These are phyloP conservation scores for Catalaphyllia jardinei DNA, from an alignment of 64 coral and sea anemone species.

Conservation along the genomic window DNA sequence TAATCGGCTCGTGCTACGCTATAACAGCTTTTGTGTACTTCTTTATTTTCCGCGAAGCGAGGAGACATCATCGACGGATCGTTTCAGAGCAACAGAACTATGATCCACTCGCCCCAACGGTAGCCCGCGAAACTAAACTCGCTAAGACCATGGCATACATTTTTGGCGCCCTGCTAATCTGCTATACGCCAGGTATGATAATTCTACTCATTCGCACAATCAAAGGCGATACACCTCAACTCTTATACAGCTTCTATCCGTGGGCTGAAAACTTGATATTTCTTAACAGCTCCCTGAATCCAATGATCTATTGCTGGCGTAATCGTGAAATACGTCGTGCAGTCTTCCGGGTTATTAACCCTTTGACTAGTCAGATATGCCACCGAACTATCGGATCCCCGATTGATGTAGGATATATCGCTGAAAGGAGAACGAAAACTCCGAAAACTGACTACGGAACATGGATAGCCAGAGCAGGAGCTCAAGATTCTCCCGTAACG, in stretches of 20 bases:
- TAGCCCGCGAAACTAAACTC: conserved; percentile 43
- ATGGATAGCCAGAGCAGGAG: neutral
- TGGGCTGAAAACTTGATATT: conserved; percentile 68
- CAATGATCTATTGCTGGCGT: conserved; percentile 62
- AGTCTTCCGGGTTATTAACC: conserved; percentile 10
- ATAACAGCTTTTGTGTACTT: conserved; percentile 47
- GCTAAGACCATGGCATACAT: conserved; percentile 48
- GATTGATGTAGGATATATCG: neutral
- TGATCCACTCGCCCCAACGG: neutral
- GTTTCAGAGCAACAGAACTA: neutral
- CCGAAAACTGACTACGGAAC: conserved; percentile 18
- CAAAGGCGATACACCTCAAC: conserved; percentile 34
- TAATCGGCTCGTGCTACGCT: conserved; percentile 44
- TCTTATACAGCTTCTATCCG: conserved; percentile 46
- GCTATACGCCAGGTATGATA: conserved; percentile 45
- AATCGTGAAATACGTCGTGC: conserved; percentile 50
- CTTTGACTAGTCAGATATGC: neutral
- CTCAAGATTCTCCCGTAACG: neutral
- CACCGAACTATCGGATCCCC: neutral
- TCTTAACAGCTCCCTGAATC: conserved; percentile 61
- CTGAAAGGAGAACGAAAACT: neutral
- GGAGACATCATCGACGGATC: conserved; percentile 34
- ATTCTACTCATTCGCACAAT: conserved; percentile 51
- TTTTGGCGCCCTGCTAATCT: conserved; percentile 45
- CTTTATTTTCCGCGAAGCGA: conserved; percentile 48